A percentile compares a stretch with the other conserved stretches of the same genome.
These are phyloP conservation scores for Todiramphus chloris DNA, from an alignment of 2,113 vertebrate genomes.

Conservation along the genomic window DNA sequence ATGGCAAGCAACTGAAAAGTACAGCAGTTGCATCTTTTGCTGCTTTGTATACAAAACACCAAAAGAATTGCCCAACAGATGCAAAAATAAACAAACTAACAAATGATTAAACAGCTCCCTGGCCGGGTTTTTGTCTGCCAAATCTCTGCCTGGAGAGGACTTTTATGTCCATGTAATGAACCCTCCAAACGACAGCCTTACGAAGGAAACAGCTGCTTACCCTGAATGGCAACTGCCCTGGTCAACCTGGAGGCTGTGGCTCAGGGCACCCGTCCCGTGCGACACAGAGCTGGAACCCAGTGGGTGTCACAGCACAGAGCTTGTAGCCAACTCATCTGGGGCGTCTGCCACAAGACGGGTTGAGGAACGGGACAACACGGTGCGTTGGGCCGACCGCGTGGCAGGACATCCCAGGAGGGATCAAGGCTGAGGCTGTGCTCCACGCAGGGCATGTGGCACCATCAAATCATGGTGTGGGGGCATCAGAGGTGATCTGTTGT, in stretches of 20 bases:
- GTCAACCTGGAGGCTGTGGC: not conserved
- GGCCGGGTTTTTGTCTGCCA: conserved; percentile 3
- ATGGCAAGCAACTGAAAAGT: not conserved
- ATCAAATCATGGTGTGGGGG: not conserved
- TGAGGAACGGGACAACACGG: not conserved
- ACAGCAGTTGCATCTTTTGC: not conserved
- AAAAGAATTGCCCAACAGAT: conserved; percentile 48
- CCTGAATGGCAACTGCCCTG: not conserved
- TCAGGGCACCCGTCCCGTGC: not conserved
- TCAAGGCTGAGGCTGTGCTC: not conserved
- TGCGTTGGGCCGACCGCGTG: not conserved
- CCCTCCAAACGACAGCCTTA: conserved; percentile 18
- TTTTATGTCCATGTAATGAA: conserved; percentile 20
- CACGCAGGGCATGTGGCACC: not conserved
- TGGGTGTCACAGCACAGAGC: not conserved
- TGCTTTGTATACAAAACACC: not conserved
- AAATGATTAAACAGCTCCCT: conserved; percentile 43
- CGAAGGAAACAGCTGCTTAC: conserved; percentile 27
- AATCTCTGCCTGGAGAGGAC: conserved; percentile 24
- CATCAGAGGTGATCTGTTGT: accelerated
- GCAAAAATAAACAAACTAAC: conserved; percentile 60
- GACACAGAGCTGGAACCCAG: not conserved
- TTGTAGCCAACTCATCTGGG: accelerated
- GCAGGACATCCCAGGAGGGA: not conserved
- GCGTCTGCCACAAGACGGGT: not conserved